These are phyloP conservation scores for Fissipunctia ypsillon DNA, from an alignment of 2,888 invertebrate species.

Conservation along the genomic window DNA sequence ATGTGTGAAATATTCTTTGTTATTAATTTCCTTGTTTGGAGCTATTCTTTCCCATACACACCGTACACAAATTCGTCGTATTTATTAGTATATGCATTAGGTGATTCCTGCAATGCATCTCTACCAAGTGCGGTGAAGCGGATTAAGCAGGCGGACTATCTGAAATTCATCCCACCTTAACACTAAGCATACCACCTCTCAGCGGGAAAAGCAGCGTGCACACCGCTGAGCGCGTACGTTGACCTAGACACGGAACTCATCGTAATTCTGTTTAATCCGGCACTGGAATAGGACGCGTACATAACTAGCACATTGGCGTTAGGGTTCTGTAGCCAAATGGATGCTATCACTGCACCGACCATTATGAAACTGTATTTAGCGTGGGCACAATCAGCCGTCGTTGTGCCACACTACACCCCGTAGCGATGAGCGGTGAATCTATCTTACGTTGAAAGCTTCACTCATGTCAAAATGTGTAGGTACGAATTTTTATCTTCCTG, in stretches of 20 bases:
- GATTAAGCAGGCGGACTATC: background rate
- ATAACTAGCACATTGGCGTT: conserved; percentile 47
- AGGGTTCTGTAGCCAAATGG: conserved; percentile 47
- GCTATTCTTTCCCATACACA: background rate
- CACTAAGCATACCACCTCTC: background rate
- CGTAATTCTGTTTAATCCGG: conserved; percentile 56
- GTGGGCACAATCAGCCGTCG: conserved; percentile 23
- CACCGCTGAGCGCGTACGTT: background rate
- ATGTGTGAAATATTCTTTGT: too few species aligned
- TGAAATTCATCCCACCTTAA: conserved; percentile 11
- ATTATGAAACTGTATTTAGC: conserved; percentile 46
- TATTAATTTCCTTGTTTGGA: background rate
- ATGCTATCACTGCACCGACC: conserved; percentile 43
- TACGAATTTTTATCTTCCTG: conserved; percentile 21
- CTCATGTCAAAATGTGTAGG: conserved; percentile 7
- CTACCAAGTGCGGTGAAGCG: background rate
- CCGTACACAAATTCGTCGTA: background rate
- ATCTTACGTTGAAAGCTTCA: conserved; percentile 8
- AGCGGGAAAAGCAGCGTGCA: background rate
- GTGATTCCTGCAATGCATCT: conserved; percentile 1
- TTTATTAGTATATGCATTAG: background rate
- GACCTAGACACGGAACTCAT: conserved; percentile 25
- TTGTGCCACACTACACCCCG: conserved; percentile 21
- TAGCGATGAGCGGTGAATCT: conserved; percentile 23
- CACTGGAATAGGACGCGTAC: conserved; percentile 26